phyloP scores from a whole-genome alignment of 2,113 vertebrate species.

The Regulus satrapa region DNA sequence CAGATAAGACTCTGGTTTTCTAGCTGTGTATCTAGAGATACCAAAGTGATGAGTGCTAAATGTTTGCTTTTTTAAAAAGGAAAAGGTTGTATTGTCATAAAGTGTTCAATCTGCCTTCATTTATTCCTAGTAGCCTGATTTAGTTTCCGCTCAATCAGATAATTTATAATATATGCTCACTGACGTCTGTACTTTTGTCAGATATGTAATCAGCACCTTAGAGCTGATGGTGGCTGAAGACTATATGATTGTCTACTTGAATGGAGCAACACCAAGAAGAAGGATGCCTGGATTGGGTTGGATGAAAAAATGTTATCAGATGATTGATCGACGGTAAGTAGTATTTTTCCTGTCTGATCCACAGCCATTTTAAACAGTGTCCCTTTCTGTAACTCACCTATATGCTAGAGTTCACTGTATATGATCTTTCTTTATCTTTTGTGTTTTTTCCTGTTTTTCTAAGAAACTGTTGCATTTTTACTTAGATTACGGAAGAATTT shows the following conservation, averaged over 20 bases:
- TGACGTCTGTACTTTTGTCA: constrained; percentile 49
- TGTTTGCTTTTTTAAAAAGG: background rate
- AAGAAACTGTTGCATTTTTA: background rate
- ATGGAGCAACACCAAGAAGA: constrained; percentile 92
- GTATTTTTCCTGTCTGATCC: background rate
- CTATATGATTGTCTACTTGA: constrained; percentile 97
- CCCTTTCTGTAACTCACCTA: background rate
- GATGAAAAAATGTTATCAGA: constrained; percentile 98
- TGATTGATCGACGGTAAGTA: constrained; percentile 91
- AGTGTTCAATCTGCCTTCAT: background rate
- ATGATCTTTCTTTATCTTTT: background rate
- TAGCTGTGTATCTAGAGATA: background rate
- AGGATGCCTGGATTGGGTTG: constrained; percentile 94
- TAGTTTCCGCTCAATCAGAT: background rate
- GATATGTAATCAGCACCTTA: constrained; percentile 96
- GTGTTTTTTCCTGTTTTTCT: background rate
- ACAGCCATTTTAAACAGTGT: background rate
- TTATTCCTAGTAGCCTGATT: background rate
- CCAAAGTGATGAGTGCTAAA: background rate
- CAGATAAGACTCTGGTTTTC: background rate
- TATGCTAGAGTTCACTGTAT: background rate
- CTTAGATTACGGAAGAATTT: constrained; percentile 92
- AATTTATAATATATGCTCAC: background rate
- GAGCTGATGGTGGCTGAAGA: constrained; percentile 97
- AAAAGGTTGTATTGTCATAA: background rate